Evolutionary conservation across 30 jellyfish, hydroid and myxozoan genomes (phyloP), one percentile per base, ranked within the genome.

Genomic region (Clytia hemisphaerica): DNA sequence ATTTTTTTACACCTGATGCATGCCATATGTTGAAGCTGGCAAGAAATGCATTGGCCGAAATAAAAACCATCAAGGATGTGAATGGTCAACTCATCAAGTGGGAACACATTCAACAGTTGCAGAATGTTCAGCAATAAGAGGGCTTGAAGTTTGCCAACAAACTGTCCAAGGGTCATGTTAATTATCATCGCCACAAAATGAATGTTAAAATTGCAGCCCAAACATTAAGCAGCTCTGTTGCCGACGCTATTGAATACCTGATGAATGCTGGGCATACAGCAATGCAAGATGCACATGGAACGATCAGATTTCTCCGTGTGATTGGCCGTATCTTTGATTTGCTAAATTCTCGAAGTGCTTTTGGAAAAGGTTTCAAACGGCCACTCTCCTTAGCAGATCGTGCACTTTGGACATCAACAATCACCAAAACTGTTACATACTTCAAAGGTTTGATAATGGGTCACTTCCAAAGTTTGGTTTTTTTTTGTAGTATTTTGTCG

Each of bases 1-100:
- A n/a, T n/a, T n/a, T n/a, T n/a, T n/a, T n/a, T n/a, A n/a, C n/a
- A n/a, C 83, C 65, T 25, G 78, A 60, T 51, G 75, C 85, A 1
- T 61, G 85, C 37, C 85, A 80, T 45, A 71, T 70, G 77, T 49
- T 68, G 29, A 61, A 37, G 51, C 75, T 79, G 9, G 79, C 79
- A 1, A 53, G 86, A 25, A 78, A 78, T 64, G 75, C 93, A 26
- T 24, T 68, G 27, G 93, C 80, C 5, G 86, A 79, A 34, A 28
- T 18, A n/a, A 65, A 65, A n/a, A 48, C n/a, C 5, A 60, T 80
- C 28, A 37, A 28, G 4, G 69, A 55, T 55, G 15, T 22, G 14
- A 34, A 57, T 2, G 79, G 77, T 2, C 16, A 40, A 1, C 18
- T 31, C 14, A 72, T 71, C 24, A 6, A 15, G 7, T 68, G 86